These are phyloP conservation scores for Conopomorpha cramerella DNA, from an alignment of 1,140 invertebrate genomes.

Conservation along the genomic window DNA sequence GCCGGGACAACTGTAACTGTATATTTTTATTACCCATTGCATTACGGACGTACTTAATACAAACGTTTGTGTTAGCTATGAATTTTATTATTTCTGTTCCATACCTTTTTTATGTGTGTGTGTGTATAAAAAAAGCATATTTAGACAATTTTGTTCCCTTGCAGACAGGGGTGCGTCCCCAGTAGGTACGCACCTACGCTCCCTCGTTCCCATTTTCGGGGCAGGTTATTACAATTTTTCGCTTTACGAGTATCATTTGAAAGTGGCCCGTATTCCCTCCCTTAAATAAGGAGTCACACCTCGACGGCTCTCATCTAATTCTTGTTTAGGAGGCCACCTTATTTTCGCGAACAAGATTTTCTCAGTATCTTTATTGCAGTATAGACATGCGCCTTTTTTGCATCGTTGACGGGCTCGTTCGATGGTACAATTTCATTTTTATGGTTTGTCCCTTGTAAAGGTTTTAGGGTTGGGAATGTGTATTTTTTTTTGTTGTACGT, in stretches of 20 bases:
- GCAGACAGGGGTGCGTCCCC: slow-evolving; percentile 32
- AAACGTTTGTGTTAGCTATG: too few species aligned
- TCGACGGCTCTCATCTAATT: slow-evolving; percentile 57
- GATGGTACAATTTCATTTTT: slow-evolving; percentile 30
- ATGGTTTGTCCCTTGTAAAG: slow-evolving; percentile 6
- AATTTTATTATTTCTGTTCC: background rate
- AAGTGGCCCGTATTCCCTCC: slow-evolving; percentile 20
- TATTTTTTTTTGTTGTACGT: background rate
- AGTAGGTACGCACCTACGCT: slow-evolving; percentile 5
- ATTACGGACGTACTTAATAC: too few species aligned
- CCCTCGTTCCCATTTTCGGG: slow-evolving; percentile 10
- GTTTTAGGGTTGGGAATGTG: background rate
- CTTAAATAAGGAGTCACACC: slow-evolving; percentile 40
- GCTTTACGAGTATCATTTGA: slow-evolving; percentile 52
- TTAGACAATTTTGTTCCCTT: slow-evolving; percentile 57
- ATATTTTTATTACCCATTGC: background rate
- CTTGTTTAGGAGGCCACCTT: slow-evolving; percentile 51
- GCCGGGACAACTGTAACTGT: too few species aligned
- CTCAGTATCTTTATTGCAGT: slow-evolving; percentile 53
- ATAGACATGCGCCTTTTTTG: slow-evolving; percentile 35
- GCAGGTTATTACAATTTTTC: slow-evolving; percentile 57
- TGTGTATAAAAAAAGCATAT: slow-evolving; percentile 17
- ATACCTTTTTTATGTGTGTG: background rate
- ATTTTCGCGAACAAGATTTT: slow-evolving; percentile 54
- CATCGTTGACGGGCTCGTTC: slow-evolving; percentile 30